Percentiles rank a stretch among this genome's conserved stretches.
Evolutionary conservation across 2,113 vertebrate species (phyloP).

Genomic region (Mus pahari): DNA sequence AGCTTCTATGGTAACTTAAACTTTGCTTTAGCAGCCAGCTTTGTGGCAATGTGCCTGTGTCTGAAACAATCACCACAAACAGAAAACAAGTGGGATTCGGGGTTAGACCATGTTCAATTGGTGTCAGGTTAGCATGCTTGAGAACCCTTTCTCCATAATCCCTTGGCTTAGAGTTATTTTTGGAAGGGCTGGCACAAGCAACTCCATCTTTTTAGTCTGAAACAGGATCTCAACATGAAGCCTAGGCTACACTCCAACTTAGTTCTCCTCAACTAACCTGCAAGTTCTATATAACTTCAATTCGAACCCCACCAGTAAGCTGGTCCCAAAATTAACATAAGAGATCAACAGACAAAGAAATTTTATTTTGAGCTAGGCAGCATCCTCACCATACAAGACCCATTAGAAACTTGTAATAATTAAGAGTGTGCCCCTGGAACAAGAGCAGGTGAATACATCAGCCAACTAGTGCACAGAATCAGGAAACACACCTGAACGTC

Average conservation of each 20-base stretch:
- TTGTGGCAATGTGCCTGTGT: background rate
- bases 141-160: background rate
- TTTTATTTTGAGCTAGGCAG: background rate
- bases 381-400: background rate
- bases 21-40: background rate
- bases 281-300: background rate
- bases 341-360: background rate
- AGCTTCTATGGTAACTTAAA: background rate
- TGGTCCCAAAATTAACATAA: background rate
- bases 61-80: background rate
- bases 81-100: background rate
- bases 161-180: background rate
- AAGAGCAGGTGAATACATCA: background rate
- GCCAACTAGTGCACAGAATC: background rate
- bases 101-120: background rate
- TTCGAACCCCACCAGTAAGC: background rate
- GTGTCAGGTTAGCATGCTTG: background rate
- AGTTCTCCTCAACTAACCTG: background rate
- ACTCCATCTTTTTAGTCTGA: background rate
- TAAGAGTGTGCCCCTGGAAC: background rate
- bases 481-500: background rate
- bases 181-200: background rate
- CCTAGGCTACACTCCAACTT: background rate
- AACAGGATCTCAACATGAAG: background rate
- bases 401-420: background rate